These are phyloP conservation scores for Echiichthys vipera DNA, from an alignment of 2,797 vertebrate genomes.

Conservation along the genomic window DNA sequence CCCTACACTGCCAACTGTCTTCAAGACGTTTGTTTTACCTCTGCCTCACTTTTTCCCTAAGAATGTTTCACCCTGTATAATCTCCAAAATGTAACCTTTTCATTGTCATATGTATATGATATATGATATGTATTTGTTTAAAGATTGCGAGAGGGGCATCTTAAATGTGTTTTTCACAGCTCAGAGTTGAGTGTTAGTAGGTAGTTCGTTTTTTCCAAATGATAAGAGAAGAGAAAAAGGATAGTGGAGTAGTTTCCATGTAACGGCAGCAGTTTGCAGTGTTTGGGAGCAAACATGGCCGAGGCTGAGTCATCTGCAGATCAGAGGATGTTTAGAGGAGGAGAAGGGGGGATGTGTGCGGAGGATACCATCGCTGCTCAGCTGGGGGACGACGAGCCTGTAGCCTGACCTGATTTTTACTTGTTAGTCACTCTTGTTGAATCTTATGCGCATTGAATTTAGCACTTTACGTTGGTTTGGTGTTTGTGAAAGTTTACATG, in stretches of 20 bases:
- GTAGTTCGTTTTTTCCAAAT: too few relatives aligned
- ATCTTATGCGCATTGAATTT: not conserved
- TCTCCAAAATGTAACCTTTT: not conserved
- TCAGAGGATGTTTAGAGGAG: slow-evolving; percentile 56
- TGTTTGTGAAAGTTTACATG: not conserved
- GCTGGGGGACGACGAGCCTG: not conserved
- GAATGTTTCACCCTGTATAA: not conserved
- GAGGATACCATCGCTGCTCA: slow-evolving; percentile 20
- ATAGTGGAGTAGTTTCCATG: slow-evolving; percentile 32
- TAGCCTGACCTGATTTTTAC: slow-evolving; percentile 5
- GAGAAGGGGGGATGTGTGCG: slow-evolving; percentile 23
- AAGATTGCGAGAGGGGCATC: not conserved
- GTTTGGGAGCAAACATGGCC: slow-evolving; percentile 73
- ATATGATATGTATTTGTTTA: not conserved
- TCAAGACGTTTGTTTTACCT: not conserved
- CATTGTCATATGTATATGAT: not conserved
- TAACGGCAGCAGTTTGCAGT: slow-evolving; percentile 59
- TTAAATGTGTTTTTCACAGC: not conserved
- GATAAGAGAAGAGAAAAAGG: not conserved
- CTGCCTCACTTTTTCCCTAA: not conserved
- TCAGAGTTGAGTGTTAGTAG: not conserved
- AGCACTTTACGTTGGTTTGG: not conserved
- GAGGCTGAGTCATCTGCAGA: slow-evolving; percentile 77
- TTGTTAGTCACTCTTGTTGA: not conserved
- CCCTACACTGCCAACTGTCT: slow-evolving; percentile 12